Base-by-base conservation (phyloP, 1,140 invertebrate species). In the Drosophila triauraria region DNA sequence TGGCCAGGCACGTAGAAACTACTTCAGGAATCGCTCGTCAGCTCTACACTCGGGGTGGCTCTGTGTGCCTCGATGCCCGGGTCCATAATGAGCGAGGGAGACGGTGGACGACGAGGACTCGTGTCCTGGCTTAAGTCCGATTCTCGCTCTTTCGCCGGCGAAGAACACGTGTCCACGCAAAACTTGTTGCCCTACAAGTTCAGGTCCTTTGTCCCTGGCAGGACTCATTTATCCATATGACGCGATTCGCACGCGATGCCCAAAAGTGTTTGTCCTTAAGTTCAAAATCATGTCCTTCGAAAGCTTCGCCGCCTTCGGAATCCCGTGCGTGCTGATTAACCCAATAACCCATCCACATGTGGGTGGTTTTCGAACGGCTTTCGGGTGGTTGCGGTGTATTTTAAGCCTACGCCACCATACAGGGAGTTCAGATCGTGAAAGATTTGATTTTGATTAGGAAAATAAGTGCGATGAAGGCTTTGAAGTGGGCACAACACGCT, bases 1-100 rank as follows among this genome's bases (percentile, higher is more conserved):
- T 91, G 77, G 82, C 74, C 83, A 78, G 82, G 91, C 91, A 92
- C 91, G 91, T 92, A 92, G 82, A 72, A 88, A 88, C 85, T 90
- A 88, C 84, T 90, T 90, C 81, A 87, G 69, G 48, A 77, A 88
- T 83, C 56, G 76, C 59, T 27, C 62, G 23, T 15, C 47, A 60
- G 69, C 59, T n/a, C 62, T 17, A 15, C 25, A 54, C 54, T 60
- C 25, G 62, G 23, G 47, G 54, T 75, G 60, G 74, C 42, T 60
- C 51, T 9, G 5, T 61, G 25, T 30, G 27, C 27, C 27, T 30
- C 27, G 27, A 20, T 32, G 7, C 27, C 7, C 17, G 30, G 30
- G 51, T 40, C 20, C 13, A n/a, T 56, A 40, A 40, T 25, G 53
- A 56, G 57, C 5, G 43, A 17, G 35, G 44, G 44, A 15, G 44